A percentile compares a stretch with the other conserved stretches of the same genome.
Conservation (phyloP, 2,888 invertebrate species). For the Leptothorax acervorum region DNA sequence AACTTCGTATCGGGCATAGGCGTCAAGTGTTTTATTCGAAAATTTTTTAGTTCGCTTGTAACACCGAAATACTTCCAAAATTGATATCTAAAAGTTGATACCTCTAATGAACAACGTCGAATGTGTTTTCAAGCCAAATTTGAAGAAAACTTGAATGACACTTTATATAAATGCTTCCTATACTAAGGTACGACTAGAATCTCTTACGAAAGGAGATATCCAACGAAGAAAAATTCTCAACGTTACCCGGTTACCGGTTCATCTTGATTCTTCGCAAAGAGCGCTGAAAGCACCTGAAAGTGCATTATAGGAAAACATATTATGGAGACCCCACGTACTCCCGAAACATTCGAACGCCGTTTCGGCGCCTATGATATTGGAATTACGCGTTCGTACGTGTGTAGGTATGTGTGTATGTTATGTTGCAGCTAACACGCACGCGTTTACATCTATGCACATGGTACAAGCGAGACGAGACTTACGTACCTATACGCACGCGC, state of each 20-base stretch:
- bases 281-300: neutral
- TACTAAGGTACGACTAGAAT: neutral
- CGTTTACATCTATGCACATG: neutral
- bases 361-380: constrained; percentile 7
- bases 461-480: neutral
- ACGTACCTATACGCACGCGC: neutral
- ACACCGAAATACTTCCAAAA: neutral
- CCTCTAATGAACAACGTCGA: neutral
- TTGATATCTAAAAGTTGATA: neutral
- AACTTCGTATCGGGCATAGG: constrained; percentile 49
- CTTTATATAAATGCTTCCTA: neutral
- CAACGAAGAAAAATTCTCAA: neutral
- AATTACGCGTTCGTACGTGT: neutral
- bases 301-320: constrained; percentile 10
- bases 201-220: constrained; percentile 4
- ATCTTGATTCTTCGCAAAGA: neutral
- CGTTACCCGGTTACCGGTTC: neutral
- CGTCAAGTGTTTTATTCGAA: neutral
- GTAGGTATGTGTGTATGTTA: neutral
- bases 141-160: neutral
- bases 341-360: neutral
- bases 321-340: neutral
- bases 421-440: neutral
- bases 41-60: neutral
- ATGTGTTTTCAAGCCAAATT: neutral